A percentile compares a stretch with the other conserved stretches of the same genome.
phyloP scores from a whole-genome alignment of 2,113 vertebrate species.

The Lagenorhynchus albirostris region DNA sequence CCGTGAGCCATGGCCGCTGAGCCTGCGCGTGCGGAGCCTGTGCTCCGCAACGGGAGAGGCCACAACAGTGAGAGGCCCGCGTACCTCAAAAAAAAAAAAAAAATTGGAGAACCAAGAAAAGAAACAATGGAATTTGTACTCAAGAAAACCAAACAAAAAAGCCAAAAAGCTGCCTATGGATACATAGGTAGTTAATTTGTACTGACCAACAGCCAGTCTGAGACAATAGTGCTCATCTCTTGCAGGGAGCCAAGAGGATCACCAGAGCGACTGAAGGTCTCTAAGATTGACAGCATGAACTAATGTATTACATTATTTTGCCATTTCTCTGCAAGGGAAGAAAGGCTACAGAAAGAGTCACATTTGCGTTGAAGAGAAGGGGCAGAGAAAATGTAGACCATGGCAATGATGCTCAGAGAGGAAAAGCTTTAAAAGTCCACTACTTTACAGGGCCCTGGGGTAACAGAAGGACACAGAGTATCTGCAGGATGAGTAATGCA shows the following conservation, averaged over 20 bases:
- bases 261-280: conserved; percentile 57
- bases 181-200: not conserved
- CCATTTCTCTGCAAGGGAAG: not conserved
- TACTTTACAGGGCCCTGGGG: not conserved
- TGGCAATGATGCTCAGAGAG: not conserved
- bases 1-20: too few relatives aligned
- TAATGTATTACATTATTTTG: not conserved
- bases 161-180: not conserved
- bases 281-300: not conserved
- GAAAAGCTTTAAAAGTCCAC: not conserved
- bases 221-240: conserved; percentile 72
- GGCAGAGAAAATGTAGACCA: not conserved
- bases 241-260: conserved; percentile 70
- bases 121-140: not conserved
- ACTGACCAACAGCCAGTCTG: conserved; percentile 74
- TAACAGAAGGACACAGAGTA: not conserved
- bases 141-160: not conserved
- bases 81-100: too few relatives aligned
- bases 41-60: too few relatives aligned
- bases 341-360: not conserved
- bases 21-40: too few relatives aligned
- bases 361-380: not conserved
- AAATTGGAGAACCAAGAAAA: not conserved
- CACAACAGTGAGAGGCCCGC: too few relatives aligned
- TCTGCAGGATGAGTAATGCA: not conserved